phyloP scores from a whole-genome alignment of 2,888 invertebrate species.

The Trimorus sp. region DNA sequence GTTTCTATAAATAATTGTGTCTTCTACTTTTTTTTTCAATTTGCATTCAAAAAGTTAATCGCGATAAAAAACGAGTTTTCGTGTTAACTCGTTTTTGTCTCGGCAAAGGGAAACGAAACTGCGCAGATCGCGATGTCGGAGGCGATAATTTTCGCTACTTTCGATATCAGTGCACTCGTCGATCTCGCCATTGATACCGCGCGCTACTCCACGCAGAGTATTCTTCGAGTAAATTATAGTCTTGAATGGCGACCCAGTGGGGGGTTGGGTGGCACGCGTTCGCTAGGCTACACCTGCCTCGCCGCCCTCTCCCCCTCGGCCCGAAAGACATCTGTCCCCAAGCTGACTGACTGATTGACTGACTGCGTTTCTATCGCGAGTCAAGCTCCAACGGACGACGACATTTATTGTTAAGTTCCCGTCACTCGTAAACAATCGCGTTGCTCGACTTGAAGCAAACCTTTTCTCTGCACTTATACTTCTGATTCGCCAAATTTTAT shows the following conservation, averaged over 20 bases:
- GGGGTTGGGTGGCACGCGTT: constrained; percentile 81
- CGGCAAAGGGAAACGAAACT: not conserved
- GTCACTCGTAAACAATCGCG: constrained; percentile 61
- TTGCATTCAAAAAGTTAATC: no score
- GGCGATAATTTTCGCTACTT: constrained; percentile 36
- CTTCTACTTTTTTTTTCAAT: no score
- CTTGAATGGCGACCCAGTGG: constrained; percentile 80
- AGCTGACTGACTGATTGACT: constrained; percentile 65
- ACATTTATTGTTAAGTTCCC: constrained; percentile 70
- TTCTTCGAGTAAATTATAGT: constrained; percentile 82
- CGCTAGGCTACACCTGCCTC: constrained; percentile 79
- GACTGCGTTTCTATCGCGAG: constrained; percentile 73
- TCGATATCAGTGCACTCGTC: constrained; percentile 54
- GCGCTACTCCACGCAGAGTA: constrained; percentile 75
- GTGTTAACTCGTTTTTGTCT: not conserved
- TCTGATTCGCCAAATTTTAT: no score
- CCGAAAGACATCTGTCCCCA: constrained; percentile 80
- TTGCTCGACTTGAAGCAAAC: constrained; percentile 35
- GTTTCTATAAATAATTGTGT: no score
- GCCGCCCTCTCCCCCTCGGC: constrained; percentile 73
- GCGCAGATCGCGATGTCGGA: constrained; percentile 7
- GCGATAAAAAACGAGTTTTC: no score
- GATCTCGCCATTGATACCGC: constrained; percentile 74
- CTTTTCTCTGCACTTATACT: no score
- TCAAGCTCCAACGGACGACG: constrained; percentile 72